phyloP scores from a whole-genome alignment of 1,140 invertebrate genomes.

The Lepidurus arcticus region DNA sequence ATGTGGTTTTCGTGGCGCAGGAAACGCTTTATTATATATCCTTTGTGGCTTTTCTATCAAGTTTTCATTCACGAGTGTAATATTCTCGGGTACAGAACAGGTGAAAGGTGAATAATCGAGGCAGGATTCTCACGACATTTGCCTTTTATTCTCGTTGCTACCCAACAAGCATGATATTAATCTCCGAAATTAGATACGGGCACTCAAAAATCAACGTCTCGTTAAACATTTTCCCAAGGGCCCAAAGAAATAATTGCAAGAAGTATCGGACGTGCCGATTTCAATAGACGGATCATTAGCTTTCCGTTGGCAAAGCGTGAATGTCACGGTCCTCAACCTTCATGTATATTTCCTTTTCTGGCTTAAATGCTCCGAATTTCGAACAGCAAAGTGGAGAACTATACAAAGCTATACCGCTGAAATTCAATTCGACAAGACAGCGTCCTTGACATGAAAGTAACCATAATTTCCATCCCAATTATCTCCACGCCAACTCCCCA shows the following conservation, averaged over 20 bases:
- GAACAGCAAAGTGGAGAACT: not conserved
- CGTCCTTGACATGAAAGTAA: not conserved
- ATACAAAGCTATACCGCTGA: not conserved
- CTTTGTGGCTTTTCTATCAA: not conserved
- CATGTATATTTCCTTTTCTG: not conserved
- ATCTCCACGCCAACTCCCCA: slow-evolving; percentile 2
- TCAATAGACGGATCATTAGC: not conserved
- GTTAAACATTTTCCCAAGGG: not conserved
- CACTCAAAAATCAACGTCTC: not conserved
- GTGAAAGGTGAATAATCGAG: not conserved
- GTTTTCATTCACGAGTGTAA: not conserved
- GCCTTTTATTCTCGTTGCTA: not conserved
- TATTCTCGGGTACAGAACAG: not conserved
- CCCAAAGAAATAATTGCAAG: not conserved
- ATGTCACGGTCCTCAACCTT: not conserved
- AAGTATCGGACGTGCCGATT: not conserved
- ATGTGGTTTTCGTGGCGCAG: slow-evolving; percentile 3
- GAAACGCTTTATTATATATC: not conserved
- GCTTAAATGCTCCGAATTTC: not conserved
- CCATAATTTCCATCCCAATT: slow-evolving; percentile 6
- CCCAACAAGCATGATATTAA: slow-evolving; percentile 5
- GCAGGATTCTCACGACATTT: not conserved
- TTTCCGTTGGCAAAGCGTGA: not conserved
- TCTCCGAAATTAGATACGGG: not conserved
- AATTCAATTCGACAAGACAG: not conserved